Base-by-base conservation (phyloP, 2,888 invertebrate genomes). In the Agrotis clavis region DNA sequence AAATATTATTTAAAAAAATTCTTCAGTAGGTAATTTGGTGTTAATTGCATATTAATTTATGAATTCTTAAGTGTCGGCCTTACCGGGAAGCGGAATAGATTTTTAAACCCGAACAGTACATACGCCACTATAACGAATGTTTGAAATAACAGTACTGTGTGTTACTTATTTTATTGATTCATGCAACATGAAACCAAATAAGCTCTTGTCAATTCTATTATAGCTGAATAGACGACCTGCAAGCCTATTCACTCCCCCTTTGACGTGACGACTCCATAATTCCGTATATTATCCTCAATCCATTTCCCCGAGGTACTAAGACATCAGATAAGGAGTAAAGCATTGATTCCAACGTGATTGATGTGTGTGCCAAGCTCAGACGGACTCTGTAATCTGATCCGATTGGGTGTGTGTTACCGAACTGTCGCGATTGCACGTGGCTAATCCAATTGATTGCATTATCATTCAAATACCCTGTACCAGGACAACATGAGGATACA, bases 261-360 rank as follows among this genome's bases (percentile, higher is more conserved):
- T 66, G 59, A 71, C 62, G 56, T 71, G 61, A 61, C 50, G 51
- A 53, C 30, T 30, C 50, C 19, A 71, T 66, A 74, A 51, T 62
- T 79, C 54, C 61, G 18, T 30, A 48, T 45, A 67, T 70, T 67
- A 61, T 73, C 51, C 63, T 19, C 61, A 54, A 69, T 74, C 59
- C 60, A 56, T 59, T 67, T 81, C 63, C 59, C 51, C 16, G 11
- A 53, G 63, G 64, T 77, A 82, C 72, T 74, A 71, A 89, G 89
- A 87, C 89, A 88, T 89, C 88, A 83, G 86, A 89, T 90, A 81
- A 81, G 82, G 75, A 81, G 71, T 88, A 60, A 85, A 90, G 88
- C 86, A 91, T 91, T 90, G 91, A 90, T 92, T 88, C 87, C 75
- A 74, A 50, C 82, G 89, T 92, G 92, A 93, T 94, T 92, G 92